Conservation (phyloP, 2,888 invertebrate genomes). For the Odontomyia ornata region DNA sequence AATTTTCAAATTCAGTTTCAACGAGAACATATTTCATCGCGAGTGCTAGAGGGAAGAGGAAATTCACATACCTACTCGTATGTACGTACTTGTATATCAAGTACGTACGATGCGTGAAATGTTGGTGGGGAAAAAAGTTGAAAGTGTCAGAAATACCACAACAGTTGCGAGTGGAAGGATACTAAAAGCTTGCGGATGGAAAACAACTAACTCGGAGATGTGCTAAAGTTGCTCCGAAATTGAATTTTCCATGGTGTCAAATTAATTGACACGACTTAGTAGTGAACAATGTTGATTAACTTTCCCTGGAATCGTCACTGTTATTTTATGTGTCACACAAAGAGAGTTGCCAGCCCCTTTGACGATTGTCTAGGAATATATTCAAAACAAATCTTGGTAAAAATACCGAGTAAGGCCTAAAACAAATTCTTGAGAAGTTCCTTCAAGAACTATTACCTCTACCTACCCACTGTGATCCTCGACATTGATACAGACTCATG, state of each 20-base stretch:
- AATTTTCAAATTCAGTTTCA: not conserved
- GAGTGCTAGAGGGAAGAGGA: not conserved
- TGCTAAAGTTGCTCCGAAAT: not conserved
- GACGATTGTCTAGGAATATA: no score
- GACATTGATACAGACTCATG: no score
- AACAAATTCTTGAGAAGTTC: no score
- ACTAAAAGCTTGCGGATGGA: no score
- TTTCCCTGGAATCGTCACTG: not conserved
- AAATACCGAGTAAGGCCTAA: no score
- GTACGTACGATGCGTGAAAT: not conserved
- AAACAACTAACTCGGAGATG: not conserved
- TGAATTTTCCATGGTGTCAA: not conserved
- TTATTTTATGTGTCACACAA: not conserved
- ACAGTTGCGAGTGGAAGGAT: no score
- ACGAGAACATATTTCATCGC: not conserved
- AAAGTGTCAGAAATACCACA: no score
- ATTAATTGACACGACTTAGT: not conserved
- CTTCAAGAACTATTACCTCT: no score
- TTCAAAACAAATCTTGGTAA: no score
- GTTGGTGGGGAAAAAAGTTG: not conserved
- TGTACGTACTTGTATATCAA: no score
- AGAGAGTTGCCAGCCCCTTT: not conserved
- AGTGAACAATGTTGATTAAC: constrained; percentile 9
- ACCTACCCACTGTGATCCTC: no score
- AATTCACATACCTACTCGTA: no score